These are phyloP conservation scores for Agapornis roseicollis DNA, from an alignment of 2,113 vertebrate species.

Conservation along the genomic window DNA sequence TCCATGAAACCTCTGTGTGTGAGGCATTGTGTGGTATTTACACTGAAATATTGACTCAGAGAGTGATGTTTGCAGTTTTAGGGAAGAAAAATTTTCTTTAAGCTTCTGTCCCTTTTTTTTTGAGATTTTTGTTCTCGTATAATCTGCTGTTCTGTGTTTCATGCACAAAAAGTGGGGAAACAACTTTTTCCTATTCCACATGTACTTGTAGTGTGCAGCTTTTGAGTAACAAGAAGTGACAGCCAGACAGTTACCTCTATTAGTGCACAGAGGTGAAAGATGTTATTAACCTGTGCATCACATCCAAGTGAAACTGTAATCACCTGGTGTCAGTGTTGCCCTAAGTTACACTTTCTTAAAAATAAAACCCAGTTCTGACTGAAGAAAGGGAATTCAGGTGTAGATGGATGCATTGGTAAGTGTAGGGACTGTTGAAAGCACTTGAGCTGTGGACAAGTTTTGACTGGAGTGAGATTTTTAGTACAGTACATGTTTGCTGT, in stretches of 20 bases:
- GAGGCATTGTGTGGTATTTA: background rate
- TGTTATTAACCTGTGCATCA: background rate
- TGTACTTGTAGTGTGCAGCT: background rate
- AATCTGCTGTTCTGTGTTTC: background rate
- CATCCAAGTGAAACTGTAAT: background rate
- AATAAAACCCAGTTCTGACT: background rate
- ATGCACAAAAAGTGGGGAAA: background rate
- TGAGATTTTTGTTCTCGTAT: background rate
- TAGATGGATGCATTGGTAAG: background rate
- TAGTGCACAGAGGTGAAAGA: background rate
- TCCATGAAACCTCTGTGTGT: background rate
- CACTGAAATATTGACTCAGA: background rate
- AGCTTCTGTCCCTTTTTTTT: background rate
- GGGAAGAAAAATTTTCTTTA: background rate
- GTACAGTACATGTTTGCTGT: background rate
- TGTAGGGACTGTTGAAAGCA: background rate
- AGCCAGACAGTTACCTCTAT: background rate
- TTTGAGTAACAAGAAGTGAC: background rate
- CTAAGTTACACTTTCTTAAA: background rate
- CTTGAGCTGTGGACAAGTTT: background rate
- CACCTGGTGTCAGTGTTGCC: background rate
- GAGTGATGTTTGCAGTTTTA: background rate
- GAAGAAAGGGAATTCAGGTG: background rate
- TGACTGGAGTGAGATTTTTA: background rate
- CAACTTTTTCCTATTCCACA: background rate